These are phyloP conservation scores for Callithrix jacchus DNA, from an alignment of 2,113 vertebrate genomes.

Conservation along the genomic window DNA sequence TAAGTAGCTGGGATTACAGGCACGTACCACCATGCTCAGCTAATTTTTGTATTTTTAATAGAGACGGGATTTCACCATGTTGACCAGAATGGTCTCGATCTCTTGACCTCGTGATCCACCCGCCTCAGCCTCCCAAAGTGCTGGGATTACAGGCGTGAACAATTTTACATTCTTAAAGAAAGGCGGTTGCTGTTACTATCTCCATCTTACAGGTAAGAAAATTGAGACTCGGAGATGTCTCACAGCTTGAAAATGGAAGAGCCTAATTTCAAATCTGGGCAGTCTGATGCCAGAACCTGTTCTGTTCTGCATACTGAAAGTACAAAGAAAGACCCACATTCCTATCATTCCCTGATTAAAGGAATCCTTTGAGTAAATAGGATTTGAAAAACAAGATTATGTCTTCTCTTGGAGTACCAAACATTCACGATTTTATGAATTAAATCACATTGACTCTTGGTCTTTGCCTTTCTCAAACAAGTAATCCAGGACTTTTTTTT, in stretches of 20 bases:
- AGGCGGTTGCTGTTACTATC: neutral
- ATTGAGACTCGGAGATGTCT: neutral
- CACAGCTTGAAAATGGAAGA: neutral
- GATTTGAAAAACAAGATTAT: neutral
- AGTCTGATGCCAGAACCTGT: neutral
- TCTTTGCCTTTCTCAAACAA: constrained; percentile 8
- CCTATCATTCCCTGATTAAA: constrained; percentile 14
- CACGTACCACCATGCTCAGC: too few relatives aligned
- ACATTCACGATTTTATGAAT: neutral
- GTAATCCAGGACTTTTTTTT: neutral
- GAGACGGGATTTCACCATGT: too few relatives aligned
- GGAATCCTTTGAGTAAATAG: neutral
- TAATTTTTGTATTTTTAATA: too few relatives aligned
- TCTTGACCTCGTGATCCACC: too few relatives aligned
- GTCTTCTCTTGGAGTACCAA: neutral
- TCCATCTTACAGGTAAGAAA: constrained; percentile 35
- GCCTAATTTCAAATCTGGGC: neutral
- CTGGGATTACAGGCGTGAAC: neutral
- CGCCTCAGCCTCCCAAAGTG: too few relatives aligned
- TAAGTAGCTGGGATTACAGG: too few relatives aligned
- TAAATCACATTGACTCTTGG: neutral
- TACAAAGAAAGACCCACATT: neutral
- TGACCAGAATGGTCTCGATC: too few relatives aligned
- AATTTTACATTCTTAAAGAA: constrained; percentile 13
- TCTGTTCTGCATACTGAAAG: neutral